Conservation (phyloP, 2,113 vertebrate species). For the Struthio camelus region DNA sequence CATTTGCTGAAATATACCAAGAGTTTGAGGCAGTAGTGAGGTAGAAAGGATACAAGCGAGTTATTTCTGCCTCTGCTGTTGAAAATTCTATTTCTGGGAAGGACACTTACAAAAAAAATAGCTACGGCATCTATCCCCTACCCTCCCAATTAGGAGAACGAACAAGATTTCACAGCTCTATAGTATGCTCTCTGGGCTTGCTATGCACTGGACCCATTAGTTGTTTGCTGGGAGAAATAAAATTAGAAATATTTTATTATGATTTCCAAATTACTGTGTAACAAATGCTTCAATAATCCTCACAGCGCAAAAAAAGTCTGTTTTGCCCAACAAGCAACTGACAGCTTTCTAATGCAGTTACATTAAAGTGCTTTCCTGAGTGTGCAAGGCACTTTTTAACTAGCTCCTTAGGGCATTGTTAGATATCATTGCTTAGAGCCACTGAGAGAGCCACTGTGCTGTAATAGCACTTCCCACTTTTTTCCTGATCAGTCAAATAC, state of each 20-base stretch:
- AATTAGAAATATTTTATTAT: constrained; percentile 79
- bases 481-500: constrained; percentile 83
- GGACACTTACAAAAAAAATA: background rate
- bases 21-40: background rate
- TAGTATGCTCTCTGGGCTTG: constrained; percentile 24
- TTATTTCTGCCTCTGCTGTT: constrained; percentile 6
- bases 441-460: constrained; percentile 76
- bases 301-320: constrained; percentile 66
- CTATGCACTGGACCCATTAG: constrained; percentile 57
- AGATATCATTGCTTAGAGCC: constrained; percentile 92
- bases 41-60: background rate
- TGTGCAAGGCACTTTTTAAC: constrained; percentile 88
- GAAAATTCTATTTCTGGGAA: constrained; percentile 18
- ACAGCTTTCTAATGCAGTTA: constrained; percentile 89
- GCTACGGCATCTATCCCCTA: background rate
- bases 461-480: constrained; percentile 84
- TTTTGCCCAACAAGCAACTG: constrained; percentile 82
- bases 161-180: background rate
- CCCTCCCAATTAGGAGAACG: constrained; percentile 51
- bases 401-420: constrained; percentile 93
- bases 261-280: constrained; percentile 74
- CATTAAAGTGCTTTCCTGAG: constrained; percentile 89
- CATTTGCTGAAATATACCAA: background rate
- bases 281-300: constrained; percentile 84
- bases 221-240: constrained; percentile 63